phyloP scores from a whole-genome alignment of 2,888 invertebrate genomes.

The Ophraella communa region DNA sequence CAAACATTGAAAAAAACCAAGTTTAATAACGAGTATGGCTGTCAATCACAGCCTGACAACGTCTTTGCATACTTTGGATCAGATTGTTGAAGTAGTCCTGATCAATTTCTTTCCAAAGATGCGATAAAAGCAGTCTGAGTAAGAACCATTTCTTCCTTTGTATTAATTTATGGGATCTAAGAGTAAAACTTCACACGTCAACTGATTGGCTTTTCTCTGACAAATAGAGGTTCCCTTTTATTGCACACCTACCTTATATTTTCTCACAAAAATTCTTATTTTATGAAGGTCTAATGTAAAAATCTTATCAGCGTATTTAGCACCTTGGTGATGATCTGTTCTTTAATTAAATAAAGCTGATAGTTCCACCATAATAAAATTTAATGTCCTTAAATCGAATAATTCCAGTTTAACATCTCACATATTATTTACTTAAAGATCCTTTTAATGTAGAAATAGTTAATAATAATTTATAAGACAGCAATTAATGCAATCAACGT shows the following conservation, averaged over 20 bases:
- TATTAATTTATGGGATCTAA: too few relatives aligned
- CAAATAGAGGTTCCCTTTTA: neutral
- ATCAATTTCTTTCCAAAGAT: too few relatives aligned
- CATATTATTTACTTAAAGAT: neutral
- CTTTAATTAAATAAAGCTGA: conserved; percentile 4
- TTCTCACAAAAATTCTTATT: neutral
- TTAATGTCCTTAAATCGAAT: neutral
- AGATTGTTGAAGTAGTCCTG: too few relatives aligned
- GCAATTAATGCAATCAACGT: too few relatives aligned
- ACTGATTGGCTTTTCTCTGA: neutral
- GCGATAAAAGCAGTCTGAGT: too few relatives aligned
- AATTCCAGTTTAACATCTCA: neutral
- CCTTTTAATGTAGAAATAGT: too few relatives aligned
- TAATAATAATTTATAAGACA: too few relatives aligned
- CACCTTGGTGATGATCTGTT: conserved; percentile 5
- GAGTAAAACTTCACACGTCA: neutral
- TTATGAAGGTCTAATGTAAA: conserved; percentile 10
- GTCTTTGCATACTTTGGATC: too few relatives aligned
- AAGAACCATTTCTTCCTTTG: too few relatives aligned
- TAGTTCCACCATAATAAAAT: neutral
- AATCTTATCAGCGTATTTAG: neutral
- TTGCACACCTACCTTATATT: neutral
- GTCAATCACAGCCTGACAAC: too few relatives aligned
- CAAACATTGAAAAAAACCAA: too few relatives aligned
- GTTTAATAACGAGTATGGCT: too few relatives aligned